These are phyloP conservation scores for Apodemus sylvaticus DNA, from an alignment of 2,113 vertebrate genomes.

Conservation along the genomic window DNA sequence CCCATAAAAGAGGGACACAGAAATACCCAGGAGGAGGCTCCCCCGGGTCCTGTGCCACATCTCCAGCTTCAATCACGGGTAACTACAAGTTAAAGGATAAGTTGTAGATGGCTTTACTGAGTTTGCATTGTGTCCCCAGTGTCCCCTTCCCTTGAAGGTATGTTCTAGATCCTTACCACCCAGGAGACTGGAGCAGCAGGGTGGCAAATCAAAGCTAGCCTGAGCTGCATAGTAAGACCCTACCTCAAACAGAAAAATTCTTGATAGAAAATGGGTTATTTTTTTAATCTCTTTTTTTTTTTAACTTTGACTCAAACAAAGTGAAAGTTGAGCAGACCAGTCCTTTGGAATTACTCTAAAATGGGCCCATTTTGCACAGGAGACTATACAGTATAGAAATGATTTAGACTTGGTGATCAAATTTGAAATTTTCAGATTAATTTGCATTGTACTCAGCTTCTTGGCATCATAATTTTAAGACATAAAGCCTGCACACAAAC, in stretches of 20 bases:
- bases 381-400: neutral
- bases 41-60: too few relatives aligned
- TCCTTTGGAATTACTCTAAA: neutral
- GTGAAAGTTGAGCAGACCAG: neutral
- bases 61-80: neutral
- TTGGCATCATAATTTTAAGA: slow-evolving; percentile 2
- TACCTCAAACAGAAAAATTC: neutral
- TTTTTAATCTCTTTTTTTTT: neutral
- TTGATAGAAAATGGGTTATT: neutral
- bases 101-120: too few relatives aligned
- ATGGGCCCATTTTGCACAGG: neutral
- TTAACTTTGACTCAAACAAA: neutral
- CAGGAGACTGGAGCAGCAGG: neutral
- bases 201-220: neutral
- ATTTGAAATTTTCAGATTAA: slow-evolving; percentile 19
- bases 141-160: neutral
- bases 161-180: neutral
- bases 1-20: neutral
- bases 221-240: neutral
- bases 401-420: neutral
- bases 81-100: neutral
- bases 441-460: too few relatives aligned
- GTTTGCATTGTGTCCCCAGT: too few relatives aligned
- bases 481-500: neutral
- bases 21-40: too few relatives aligned